Conservation (phyloP, 2,888 invertebrate genomes). For the Andricus curvator region DNA sequence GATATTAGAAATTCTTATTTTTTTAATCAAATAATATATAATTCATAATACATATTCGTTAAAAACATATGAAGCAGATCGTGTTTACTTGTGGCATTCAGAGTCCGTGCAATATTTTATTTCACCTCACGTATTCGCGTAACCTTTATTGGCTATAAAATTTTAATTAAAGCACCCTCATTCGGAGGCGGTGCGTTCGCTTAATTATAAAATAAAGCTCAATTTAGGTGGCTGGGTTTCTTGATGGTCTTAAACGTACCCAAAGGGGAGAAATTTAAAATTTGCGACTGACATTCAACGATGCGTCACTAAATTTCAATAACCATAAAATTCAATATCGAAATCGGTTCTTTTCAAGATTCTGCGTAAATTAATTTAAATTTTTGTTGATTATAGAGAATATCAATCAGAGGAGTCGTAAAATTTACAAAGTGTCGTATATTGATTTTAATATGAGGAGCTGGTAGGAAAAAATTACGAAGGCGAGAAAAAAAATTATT, state of each 20-base stretch:
- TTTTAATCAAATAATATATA: neutral
- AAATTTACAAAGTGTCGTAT: neutral
- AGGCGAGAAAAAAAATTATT: neutral
- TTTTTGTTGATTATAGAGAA: conserved; percentile 28
- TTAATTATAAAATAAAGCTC: conserved; percentile 63
- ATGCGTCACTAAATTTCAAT: conserved; percentile 67
- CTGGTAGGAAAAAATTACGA: neutral
- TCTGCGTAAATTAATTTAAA: conserved; percentile 10
- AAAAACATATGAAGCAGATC: neutral
- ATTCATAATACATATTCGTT: neutral
- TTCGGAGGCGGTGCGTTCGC: conserved; percentile 52
- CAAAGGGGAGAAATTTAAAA: conserved; percentile 39
- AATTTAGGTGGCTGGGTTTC: conserved; percentile 56
- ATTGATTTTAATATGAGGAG: conserved; percentile 18
- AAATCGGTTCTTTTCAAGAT: conserved; percentile 44
- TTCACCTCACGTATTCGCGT: conserved; percentile 27
- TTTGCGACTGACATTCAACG: conserved; percentile 20
- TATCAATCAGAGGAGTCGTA: neutral
- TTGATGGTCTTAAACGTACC: conserved; percentile 10
- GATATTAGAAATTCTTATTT: neutral
- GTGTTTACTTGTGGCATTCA: neutral
- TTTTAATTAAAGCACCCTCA: conserved; percentile 70
- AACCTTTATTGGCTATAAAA: conserved; percentile 59
- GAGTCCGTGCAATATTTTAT: conserved; percentile 11
- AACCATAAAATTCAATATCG: conserved; percentile 63